A percentile compares a stretch with the other conserved stretches of the same genome.
phyloP scores from a whole-genome alignment of 1,140 invertebrate genomes.

The Arctopsyche grandis region DNA sequence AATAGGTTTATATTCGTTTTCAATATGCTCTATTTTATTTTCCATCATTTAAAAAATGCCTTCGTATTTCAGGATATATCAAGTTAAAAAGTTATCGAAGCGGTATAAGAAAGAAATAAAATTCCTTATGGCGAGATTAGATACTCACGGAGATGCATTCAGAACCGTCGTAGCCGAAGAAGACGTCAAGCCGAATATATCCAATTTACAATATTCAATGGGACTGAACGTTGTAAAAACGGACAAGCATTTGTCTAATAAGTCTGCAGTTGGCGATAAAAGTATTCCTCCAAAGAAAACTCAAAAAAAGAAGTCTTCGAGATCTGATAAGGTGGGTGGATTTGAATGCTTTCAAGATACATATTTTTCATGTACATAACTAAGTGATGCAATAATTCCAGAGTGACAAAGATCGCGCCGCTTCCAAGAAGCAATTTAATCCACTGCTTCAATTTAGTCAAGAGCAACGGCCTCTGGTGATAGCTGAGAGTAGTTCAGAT shows the following conservation, averaged over 20 bases:
- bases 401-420: conserved; percentile 74
- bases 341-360: conserved; percentile 26
- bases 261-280: conserved; percentile 26
- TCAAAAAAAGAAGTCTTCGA: conserved; percentile 59
- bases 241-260: conserved; percentile 39
- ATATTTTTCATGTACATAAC: conserved; percentile 36
- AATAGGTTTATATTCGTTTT: conserved; percentile 65
- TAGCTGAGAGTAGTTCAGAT: conserved; percentile 70
- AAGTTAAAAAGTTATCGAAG: conserved; percentile 69
- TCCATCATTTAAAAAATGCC: neutral
- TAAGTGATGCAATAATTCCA: conserved; percentile 12
- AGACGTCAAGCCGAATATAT: conserved; percentile 62
- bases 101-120: conserved; percentile 68
- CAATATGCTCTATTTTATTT: neutral
- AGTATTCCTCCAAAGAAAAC: conserved; percentile 26
- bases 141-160: conserved; percentile 64
- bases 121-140: conserved; percentile 65
- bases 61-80: conserved; percentile 65
- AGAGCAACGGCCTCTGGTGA: conserved; percentile 77
- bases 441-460: conserved; percentile 85
- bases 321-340: conserved; percentile 62
- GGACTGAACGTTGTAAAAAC: conserved; percentile 43
- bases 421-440: conserved; percentile 81
- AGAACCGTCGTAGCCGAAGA: conserved; percentile 58
- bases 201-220: conserved; percentile 57